Conservation (phyloP, 2,888 invertebrate species). For the Athetis lepigone region DNA sequence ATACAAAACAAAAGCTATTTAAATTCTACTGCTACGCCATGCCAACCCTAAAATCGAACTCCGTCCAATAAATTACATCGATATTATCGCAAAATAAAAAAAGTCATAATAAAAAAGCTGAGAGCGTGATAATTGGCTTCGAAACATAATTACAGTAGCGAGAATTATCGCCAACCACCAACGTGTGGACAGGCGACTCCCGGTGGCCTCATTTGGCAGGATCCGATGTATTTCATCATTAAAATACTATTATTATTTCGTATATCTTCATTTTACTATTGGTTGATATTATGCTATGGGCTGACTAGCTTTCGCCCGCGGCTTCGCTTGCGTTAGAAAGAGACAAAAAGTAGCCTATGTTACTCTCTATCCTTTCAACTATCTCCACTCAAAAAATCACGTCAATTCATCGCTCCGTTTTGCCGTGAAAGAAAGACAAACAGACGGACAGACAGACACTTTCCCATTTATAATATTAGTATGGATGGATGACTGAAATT, state of each 20-base stretch:
- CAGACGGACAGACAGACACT: too few species aligned
- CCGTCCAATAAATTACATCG: slow-evolving; percentile 62
- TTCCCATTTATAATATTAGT: too few species aligned
- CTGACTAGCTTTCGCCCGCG: too few species aligned
- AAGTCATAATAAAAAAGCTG: slow-evolving; percentile 45
- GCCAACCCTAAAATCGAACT: slow-evolving; percentile 54
- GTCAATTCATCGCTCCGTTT: too few species aligned
- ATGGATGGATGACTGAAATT: too few species aligned
- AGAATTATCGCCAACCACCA: slow-evolving; percentile 32
- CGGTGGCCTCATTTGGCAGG: slow-evolving; percentile 33
- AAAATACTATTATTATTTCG: slow-evolving; percentile 24
- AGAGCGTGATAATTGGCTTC: slow-evolving; percentile 55
- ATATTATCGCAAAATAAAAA: slow-evolving; percentile 62
- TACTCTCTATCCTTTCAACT: too few species aligned
- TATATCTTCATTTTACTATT: slow-evolving; percentile 2
- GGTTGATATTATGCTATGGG: too few species aligned
- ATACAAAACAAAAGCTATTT: neutral
- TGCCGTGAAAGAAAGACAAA: too few species aligned
- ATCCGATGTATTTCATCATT: slow-evolving; percentile 38
- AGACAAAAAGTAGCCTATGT: too few species aligned
- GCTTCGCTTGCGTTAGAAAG: too few species aligned
- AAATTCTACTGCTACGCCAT: neutral
- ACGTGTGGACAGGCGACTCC: slow-evolving; percentile 43
- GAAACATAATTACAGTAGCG: slow-evolving; percentile 51
- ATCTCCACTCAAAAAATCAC: too few species aligned